Evolutionary conservation across 2,888 invertebrate species (phyloP), one percentile per base, ranked within the genome.

Genomic region (Myopa tessellatipennis): DNA sequence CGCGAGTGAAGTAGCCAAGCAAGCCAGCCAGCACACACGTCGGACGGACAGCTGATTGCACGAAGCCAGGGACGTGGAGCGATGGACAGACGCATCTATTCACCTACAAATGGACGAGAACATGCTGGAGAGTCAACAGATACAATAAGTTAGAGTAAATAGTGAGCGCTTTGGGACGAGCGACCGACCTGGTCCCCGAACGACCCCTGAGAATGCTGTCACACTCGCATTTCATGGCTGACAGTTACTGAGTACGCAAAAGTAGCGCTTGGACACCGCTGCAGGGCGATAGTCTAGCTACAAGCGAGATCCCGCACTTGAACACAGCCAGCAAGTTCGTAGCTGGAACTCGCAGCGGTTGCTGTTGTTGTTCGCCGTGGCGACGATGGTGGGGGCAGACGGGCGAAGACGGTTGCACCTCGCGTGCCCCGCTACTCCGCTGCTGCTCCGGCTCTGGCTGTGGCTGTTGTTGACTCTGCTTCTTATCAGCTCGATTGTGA

Each of bases 401-500:
- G n/a, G n/a, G n/a, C n/a, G n/a, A n/a, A n/a, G n/a, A n/a, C n/a
- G n/a, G n/a, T n/a, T n/a, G n/a, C n/a, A n/a, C n/a, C n/a, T n/a
- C 26, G 26, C 26, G 26, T 26, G 1, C 26, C 26, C 26, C 26
- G 26, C 26, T 26, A 26, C 61, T 10, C 16, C 60, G 72, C n/a
- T 73, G 72, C 16, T 34, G 63, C 7, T 70, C 18, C 26, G 4
- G 52, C 18, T 40, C n/a, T 16, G 45, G 69, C 14, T 36, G 40
- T 67, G 26, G 67, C 18, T 67, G 63, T 45, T 78, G 77, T 78
- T 78, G 77, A 70, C 70, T 68, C 69, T 70, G 74, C 74, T 78
- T 26, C 70, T 78, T 78, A 74, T 74, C 77, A 77, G 69, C 60
- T 52, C 71, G 73, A 58, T 61, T 61, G 75, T 71, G 69, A 67